Evolutionary conservation across 2,888 invertebrate genomes (phyloP), one percentile per base, ranked within the genome.

Genomic region (Pristionchus maxplancki): DNA sequence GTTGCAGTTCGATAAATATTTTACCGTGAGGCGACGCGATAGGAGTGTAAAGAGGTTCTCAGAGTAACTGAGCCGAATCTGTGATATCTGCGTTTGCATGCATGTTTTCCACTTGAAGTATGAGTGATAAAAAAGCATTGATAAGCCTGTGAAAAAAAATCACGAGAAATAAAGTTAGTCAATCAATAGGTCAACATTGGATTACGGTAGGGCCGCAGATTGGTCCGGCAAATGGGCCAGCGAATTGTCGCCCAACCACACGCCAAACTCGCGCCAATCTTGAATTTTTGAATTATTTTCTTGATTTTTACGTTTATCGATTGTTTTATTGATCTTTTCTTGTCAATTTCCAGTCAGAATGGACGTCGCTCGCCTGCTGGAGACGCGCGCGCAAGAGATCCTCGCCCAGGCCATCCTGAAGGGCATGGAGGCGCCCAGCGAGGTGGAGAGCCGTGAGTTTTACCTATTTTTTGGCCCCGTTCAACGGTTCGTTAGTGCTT

Each of bases 391-490:
- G n/a, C 40, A 20, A 1, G 48, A 78, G n/a, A 78, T 78, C 34
- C 44, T 78, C 28, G 34, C 37, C 28, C n/a, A 78, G 78, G 78
- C 78, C n/a, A 48, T 78, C 44, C 44, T 78, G 28, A 78, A 44
- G 78, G 78, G 44, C 37, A 28, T 28, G 28, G 78, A 40, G 28
- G n/a, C 44, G 40, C 78, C 78, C n/a, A 78, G 78, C 28, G 78
- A 78, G 11, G 44, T 78, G 13, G 78, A 78, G 44, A 78, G 44
- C 28, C 78, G 78, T 78, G 15, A 44, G 78, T 78, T 44, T 67
- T 34, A 4, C n/a, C 28, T 78, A 15, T 1, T 48, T 78, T 48
- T 17, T 74, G 15, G 1, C 20, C 28, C 37, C n/a, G 9, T 44
- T 74, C n/a, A 6, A n/a, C n/a, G n/a, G n/a, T n/a, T n/a, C n/a